Evolutionary conservation across 2,113 vertebrate genomes (phyloP).

Genomic region (Triplophysa dalaica): DNA sequence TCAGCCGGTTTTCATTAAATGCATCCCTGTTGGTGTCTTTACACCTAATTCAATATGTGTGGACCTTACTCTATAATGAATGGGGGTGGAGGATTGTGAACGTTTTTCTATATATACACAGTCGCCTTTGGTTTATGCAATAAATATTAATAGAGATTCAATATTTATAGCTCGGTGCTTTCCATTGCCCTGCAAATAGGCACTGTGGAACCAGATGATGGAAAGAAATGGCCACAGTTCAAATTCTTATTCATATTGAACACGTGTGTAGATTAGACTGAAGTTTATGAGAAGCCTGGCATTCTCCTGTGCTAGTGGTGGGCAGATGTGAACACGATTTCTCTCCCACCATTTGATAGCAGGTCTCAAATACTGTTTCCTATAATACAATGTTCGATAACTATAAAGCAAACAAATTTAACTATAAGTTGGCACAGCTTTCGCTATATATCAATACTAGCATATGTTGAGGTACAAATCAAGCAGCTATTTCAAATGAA

Average conservation of each 20-base stretch:
- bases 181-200: background rate
- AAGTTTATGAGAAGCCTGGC: too few species aligned
- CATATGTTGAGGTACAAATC: background rate
- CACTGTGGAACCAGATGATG: background rate
- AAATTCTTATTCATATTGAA: background rate
- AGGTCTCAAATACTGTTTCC: too few species aligned
- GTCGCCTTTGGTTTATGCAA: background rate
- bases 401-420: too few species aligned
- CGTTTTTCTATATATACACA: background rate
- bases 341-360: too few species aligned
- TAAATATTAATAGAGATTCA: background rate
- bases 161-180: background rate
- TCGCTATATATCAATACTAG: background rate
- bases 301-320: too few species aligned
- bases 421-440: too few species aligned
- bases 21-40: background rate
- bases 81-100: background rate
- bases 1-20: background rate
- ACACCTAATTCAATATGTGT: background rate
- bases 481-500: background rate
- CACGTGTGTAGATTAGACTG: too few species aligned
- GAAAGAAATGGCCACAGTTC: background rate
- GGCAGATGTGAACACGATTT: too few species aligned
- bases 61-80: background rate
- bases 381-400: too few species aligned